Percentiles rank a stretch among this genome's conserved stretches.
Evolutionary conservation across 2,113 vertebrate species (phyloP).

Genomic region (Jacana jacana): DNA sequence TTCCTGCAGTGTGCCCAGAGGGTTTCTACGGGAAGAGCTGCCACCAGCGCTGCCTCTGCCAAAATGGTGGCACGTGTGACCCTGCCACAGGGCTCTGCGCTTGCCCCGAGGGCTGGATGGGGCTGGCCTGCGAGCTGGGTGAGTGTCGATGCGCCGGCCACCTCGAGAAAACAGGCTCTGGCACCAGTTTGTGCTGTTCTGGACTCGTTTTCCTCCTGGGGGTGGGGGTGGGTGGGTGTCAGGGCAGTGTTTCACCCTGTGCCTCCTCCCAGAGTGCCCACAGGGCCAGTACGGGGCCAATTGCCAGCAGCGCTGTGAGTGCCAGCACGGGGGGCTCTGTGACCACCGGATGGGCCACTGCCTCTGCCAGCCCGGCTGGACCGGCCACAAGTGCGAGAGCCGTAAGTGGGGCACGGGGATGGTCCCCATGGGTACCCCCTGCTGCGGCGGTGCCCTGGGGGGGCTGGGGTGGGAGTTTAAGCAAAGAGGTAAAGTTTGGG

Average conservation of each 20-base stretch:
- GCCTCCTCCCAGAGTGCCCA: constrained; percentile 76
- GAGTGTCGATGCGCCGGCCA: not conserved
- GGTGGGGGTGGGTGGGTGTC: not conserved
- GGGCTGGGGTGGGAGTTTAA: accelerated
- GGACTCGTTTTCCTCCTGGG: not conserved
- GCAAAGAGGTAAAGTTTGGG: accelerated
- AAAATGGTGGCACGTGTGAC: constrained; percentile 83
- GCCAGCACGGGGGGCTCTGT: constrained; percentile 81
- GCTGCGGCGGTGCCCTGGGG: not conserved
- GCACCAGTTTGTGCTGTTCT: accelerated
- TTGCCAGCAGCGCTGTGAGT: constrained; percentile 81
- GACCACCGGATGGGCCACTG: constrained; percentile 77
- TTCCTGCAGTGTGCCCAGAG: constrained; percentile 77
- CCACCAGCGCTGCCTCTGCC: constrained; percentile 84
- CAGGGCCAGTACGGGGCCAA: constrained; percentile 70
- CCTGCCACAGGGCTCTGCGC: constrained; percentile 76
- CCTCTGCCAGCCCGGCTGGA: constrained; percentile 84
- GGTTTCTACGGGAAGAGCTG: constrained; percentile 83
- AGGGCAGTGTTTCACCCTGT: not conserved
- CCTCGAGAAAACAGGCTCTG: accelerated
- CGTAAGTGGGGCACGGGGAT: constrained; percentile 55
- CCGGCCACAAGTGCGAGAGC: constrained; percentile 77
- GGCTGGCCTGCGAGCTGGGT: constrained; percentile 89
- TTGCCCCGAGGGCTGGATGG: constrained; percentile 83
- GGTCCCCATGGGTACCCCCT: accelerated